phyloP scores from a whole-genome alignment of 2,113 vertebrate species.

The Anser brachyrhynchus region DNA sequence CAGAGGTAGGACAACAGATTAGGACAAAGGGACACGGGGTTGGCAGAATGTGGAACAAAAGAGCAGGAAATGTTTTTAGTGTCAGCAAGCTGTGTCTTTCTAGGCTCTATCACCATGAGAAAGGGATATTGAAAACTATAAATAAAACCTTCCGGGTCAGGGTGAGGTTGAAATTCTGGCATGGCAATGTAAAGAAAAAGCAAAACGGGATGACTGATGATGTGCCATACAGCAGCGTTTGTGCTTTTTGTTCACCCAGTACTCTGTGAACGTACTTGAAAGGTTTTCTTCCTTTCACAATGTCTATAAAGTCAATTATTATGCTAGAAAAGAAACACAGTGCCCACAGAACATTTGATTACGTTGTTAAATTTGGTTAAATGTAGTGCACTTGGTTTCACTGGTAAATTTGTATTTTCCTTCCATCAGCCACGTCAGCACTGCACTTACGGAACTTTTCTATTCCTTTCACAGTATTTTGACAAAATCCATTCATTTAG shows the following conservation, averaged over 20 bases:
- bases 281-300: not conserved
- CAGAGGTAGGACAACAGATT: slow-evolving; percentile 3
- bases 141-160: not conserved
- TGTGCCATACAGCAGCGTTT: not conserved
- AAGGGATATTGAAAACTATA: slow-evolving; percentile 7
- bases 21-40: slow-evolving; percentile 12
- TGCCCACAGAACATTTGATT: not conserved
- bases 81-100: not conserved
- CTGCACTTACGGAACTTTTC: not conserved
- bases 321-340: not conserved
- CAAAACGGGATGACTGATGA: not conserved
- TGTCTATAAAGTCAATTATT: not conserved
- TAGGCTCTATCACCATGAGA: not conserved
- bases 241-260: not conserved
- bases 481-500: not conserved
- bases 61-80: not conserved
- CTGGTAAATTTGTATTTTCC: not conserved
- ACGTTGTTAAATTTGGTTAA: not conserved
- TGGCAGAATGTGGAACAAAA: not conserved
- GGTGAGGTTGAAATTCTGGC: not conserved
- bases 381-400: not conserved
- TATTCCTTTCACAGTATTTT: not conserved
- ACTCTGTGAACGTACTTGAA: not conserved
- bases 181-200: not conserved
- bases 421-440: not conserved